Evolutionary conservation across 64 coral and sea anemone genomes (phyloP).

Genomic region (Pocillopora verrucosa): DNA sequence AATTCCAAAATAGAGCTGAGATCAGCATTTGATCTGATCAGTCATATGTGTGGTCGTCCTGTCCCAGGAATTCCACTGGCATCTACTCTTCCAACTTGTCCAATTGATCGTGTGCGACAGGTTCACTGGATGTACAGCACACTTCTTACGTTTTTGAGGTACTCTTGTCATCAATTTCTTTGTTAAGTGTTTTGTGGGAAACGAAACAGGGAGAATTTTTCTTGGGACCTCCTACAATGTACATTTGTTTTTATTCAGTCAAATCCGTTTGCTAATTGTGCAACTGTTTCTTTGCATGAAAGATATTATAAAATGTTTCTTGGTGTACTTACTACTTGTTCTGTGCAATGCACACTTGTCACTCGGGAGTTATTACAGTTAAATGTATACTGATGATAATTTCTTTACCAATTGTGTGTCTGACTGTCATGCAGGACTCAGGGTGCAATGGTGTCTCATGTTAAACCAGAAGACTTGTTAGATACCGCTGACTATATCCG

Average conservation of each 20-base stretch:
- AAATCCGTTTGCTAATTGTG: too few species aligned
- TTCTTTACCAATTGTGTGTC: background rate
- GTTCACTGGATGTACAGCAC: conserved; percentile 98
- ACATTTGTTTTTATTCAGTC: too few species aligned
- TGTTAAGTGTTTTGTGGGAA: too few species aligned
- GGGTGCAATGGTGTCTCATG: conserved; percentile 80
- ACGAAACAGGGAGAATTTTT: too few species aligned
- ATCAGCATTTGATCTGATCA: conserved; percentile 83
- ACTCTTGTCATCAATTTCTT: background rate
- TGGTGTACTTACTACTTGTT: too few species aligned
- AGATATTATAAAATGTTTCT: background rate
- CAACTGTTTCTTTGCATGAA: too few species aligned
- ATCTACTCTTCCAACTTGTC: conserved; percentile 72
- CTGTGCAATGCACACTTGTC: too few species aligned
- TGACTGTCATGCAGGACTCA: conserved; percentile 54
- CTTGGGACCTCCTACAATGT: too few species aligned
- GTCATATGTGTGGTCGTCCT: conserved; percentile 84
- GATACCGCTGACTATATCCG: conserved; percentile 59
- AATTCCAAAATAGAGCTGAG: conserved; percentile 79
- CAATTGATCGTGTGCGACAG: conserved; percentile 72
- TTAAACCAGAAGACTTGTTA: conserved; percentile 81
- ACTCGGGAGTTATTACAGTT: too few species aligned
- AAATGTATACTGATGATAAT: too few species aligned
- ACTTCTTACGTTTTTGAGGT: conserved; percentile 88
- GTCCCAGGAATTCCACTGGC: conserved; percentile 93